These are phyloP conservation scores for Embiotoca jacksoni DNA, from an alignment of 2,113 vertebrate genomes.

Conservation along the genomic window DNA sequence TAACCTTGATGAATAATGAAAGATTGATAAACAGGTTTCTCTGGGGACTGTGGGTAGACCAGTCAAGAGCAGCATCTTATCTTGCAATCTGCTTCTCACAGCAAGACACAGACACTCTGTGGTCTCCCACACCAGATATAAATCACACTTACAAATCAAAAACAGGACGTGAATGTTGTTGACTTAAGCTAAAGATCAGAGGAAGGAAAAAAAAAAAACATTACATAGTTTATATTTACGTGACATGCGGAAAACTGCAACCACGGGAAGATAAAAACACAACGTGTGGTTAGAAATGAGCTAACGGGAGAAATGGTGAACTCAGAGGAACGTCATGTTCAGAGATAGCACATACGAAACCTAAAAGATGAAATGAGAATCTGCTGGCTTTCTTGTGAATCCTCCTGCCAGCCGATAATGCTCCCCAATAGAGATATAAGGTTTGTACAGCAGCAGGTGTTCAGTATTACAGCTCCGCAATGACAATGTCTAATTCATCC, in stretches of 20 bases:
- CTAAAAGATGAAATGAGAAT: constrained; percentile 23
- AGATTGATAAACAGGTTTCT: constrained; percentile 57
- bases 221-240: neutral
- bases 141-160: constrained; percentile 29
- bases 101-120: neutral
- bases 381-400: constrained; percentile 9
- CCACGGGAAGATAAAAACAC: constrained; percentile 13
- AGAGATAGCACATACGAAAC: constrained; percentile 1
- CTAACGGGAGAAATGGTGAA: neutral
- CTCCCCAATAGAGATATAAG: constrained; percentile 15
- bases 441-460: constrained; percentile 38
- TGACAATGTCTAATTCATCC: constrained; percentile 30
- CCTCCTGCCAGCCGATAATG: neutral
- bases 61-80: constrained; percentile 33
- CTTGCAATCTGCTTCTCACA: constrained; percentile 33
- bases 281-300: constrained; percentile 1
- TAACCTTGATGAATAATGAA: constrained; percentile 58
- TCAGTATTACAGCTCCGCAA: constrained; percentile 12
- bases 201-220: neutral
- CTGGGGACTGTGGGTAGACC: neutral
- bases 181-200: neutral
- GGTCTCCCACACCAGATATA: neutral
- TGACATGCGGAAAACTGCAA: neutral
- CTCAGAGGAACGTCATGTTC: constrained; percentile 29
- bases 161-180: constrained; percentile 11